Base-by-base conservation (phyloP, 2,888 invertebrate species). In the Aleiodes testaceus region DNA sequence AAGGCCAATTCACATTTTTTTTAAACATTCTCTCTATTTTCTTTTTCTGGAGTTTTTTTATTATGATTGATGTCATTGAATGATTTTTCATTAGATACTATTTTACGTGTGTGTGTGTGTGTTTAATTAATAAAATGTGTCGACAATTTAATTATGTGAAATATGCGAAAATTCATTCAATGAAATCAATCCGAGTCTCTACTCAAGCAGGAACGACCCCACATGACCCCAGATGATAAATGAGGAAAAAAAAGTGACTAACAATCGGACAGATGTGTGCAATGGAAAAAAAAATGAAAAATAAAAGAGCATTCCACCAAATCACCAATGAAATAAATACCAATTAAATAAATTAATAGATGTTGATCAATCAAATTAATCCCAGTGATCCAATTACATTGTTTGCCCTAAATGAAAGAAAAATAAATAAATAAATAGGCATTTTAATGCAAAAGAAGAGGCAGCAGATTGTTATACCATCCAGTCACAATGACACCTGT, bases 221-320 rank as follows among this genome's bases (percentile, higher is more conserved):
- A 66, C 42, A 20, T 71, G 70, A 42, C 52, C 30, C 63, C n/a
- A n/a, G 22, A 71, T 66, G 50, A 61, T 22, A 45, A 36, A 36
- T 36, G 9, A 36, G n/a, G n/a, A n/a, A n/a, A 36, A 36, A 36
- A 45, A 22, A 55, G 18, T 59, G 45, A 45, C 22, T 45, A 44
- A 63, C 45, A 63, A 45, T 42, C n/a, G 26, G 42, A 61, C 26
- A 55, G 26, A 66, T 53, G 14, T 67, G 61, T 63, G 36, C 36
- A 36, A 36, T 36, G 36, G 9, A 36, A 36, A 36, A 36, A 36
- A 36, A 36, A 66, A 49, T 26, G 26, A 26, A 26, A 59, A 49
- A 30, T 52, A 47, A 22, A 67, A 61, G 26, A 71, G 44, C 71
- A 71, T 71, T 71, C 71, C 71, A 66, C 36, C 36, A 36, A n/a